These are phyloP conservation scores for Aphelinus certus DNA, from an alignment of 1,140 invertebrate species.

Conservation along the genomic window DNA sequence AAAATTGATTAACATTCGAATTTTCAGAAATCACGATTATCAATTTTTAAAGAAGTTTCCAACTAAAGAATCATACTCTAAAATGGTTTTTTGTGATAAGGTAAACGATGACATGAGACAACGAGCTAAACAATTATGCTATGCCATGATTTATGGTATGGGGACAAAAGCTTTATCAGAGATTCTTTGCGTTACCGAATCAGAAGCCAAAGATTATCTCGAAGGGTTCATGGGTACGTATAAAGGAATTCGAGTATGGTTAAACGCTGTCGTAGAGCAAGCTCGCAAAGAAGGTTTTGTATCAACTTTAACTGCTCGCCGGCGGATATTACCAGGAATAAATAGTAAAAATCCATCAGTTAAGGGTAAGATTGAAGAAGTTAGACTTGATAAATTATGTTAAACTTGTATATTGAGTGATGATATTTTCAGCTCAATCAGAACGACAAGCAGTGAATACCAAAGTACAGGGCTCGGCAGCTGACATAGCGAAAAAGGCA, in stretches of 20 bases:
- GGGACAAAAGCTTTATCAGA: conserved; percentile 86
- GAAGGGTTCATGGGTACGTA: conserved; percentile 86
- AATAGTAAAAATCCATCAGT: conserved; percentile 70
- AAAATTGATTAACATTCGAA: conserved; percentile 34
- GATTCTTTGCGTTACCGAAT: conserved; percentile 80
- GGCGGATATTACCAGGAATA: conserved; percentile 83
- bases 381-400: no score
- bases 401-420: background rate
- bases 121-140: conserved; percentile 93
- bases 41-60: background rate
- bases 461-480: conserved; percentile 94
- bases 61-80: background rate
- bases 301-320: conserved; percentile 81
- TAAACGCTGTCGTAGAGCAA: conserved; percentile 72
- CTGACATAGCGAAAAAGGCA: conserved; percentile 92
- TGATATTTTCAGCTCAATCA: conserved; percentile 74
- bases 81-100: conserved; percentile 56
- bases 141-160: conserved; percentile 99
- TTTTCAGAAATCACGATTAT: no score
- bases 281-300: conserved; percentile 82
- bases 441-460: conserved; percentile 96
- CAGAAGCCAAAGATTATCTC: conserved; percentile 83
- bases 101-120: conserved; percentile 81
- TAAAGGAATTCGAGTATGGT: conserved; percentile 77
- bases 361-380: conserved; percentile 65